Evolutionary conservation across 2,797 vertebrate species (phyloP).

Genomic region (Alosa sapidissima): DNA sequence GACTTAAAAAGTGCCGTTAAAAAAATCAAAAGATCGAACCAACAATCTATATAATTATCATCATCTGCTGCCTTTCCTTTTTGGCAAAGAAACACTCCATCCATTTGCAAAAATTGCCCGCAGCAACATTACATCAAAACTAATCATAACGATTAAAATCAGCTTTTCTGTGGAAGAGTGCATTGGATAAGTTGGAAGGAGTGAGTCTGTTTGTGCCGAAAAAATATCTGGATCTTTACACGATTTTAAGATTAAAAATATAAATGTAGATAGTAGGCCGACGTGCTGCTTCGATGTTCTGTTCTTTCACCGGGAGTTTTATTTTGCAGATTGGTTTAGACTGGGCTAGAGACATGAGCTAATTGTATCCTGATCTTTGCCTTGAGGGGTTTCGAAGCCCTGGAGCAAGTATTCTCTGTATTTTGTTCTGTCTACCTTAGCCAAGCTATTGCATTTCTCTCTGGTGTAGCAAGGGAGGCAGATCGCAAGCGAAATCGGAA

Average conservation of each 20-base stretch:
- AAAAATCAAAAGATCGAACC: constrained; percentile 65
- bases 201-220: constrained; percentile 74
- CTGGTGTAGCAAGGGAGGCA: constrained; percentile 91
- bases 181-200: constrained; percentile 81
- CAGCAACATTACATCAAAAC: constrained; percentile 99
- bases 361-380: constrained; percentile 99
- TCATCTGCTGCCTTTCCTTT: constrained; percentile 97
- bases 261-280: constrained; percentile 75
- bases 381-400: constrained; percentile 98
- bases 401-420: constrained; percentile 97
- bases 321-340: constrained; percentile 92
- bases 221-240: constrained; percentile 69
- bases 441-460: constrained; percentile 98
- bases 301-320: constrained; percentile 88
- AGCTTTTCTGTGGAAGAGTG: constrained; percentile 94
- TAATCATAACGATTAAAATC: constrained; percentile 99
- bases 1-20: constrained; percentile 63
- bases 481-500: constrained; percentile 84
- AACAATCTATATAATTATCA: constrained; percentile 99
- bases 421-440: constrained; percentile 99
- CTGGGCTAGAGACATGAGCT: constrained; percentile 97
- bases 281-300: constrained; percentile 79
- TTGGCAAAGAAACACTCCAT: constrained; percentile 99
- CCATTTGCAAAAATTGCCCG: constrained; percentile 96
- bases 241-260: constrained; percentile 70